Conservation (phyloP, 2,888 invertebrate species). For the Cryptophagus acutangulus region DNA sequence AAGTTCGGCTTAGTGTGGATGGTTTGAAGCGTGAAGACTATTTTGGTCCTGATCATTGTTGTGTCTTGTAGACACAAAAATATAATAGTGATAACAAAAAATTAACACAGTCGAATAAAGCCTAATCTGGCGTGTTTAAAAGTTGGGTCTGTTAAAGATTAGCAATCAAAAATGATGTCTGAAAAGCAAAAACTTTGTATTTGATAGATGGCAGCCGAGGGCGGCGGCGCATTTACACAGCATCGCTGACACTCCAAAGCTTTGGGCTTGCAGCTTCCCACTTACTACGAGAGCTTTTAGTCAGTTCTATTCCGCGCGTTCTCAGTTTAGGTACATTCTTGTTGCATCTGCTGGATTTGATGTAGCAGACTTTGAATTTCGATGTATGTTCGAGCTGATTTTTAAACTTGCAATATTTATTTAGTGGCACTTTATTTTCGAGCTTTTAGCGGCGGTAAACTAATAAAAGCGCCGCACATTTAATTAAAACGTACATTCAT, state of each 20-base stretch:
- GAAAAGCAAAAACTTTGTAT: conserved; percentile 37
- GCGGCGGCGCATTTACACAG: conserved; percentile 36
- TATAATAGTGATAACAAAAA: neutral
- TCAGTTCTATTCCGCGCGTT: neutral
- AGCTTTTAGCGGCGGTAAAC: too few relatives aligned
- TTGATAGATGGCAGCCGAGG: conserved; percentile 39
- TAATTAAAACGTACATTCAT: too few relatives aligned
- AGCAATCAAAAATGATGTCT: conserved; percentile 44
- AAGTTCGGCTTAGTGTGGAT: too few relatives aligned
- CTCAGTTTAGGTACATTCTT: neutral
- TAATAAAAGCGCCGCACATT: too few relatives aligned
- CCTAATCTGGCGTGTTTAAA: conserved; percentile 1
- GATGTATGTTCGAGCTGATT: neutral
- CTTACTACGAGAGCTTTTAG: conserved; percentile 1
- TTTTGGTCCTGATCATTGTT: too few relatives aligned
- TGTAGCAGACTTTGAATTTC: neutral
- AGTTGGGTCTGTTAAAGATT: conserved; percentile 17
- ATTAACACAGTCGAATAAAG: neutral
- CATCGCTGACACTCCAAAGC: neutral
- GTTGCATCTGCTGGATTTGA: conserved; percentile 1
- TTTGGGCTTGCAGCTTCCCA: conserved; percentile 1
- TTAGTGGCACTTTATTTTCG: too few relatives aligned
- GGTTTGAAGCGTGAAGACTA: too few relatives aligned
- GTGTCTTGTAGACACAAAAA: too few relatives aligned
- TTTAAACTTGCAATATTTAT: neutral